phyloP scores from a whole-genome alignment of 2,888 invertebrate genomes.

The Cryptus viduatorius region DNA sequence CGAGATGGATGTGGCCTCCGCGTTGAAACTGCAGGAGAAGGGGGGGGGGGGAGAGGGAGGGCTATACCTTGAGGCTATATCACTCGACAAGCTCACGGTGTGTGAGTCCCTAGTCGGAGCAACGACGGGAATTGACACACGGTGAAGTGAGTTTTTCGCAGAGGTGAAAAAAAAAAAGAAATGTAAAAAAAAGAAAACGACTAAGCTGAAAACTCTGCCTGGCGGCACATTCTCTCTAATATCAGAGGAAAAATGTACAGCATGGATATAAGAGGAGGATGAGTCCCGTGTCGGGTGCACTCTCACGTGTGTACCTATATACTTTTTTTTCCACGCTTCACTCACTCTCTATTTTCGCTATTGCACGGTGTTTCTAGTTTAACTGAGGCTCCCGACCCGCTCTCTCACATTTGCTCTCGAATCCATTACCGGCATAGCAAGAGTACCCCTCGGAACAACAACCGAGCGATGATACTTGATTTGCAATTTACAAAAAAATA shows the following conservation, averaged over 20 bases:
- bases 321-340: slow-evolving; percentile 68
- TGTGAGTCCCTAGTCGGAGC: slow-evolving; percentile 56
- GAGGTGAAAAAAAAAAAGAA: slow-evolving; percentile 16
- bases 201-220: slow-evolving; percentile 47
- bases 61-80: slow-evolving; percentile 48
- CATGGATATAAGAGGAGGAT: slow-evolving; percentile 19
- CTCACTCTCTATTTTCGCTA: slow-evolving; percentile 57
- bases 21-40: slow-evolving; percentile 23
- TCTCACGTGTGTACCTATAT: slow-evolving; percentile 55
- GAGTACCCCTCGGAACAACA: slow-evolving; percentile 43
- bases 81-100: slow-evolving; percentile 49
- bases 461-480: slow-evolving; percentile 34
- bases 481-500: slow-evolving; percentile 16
- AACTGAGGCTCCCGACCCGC: slow-evolving; percentile 11
- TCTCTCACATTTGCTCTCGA: slow-evolving; percentile 33
- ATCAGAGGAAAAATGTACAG: slow-evolving; percentile 16
- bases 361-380: slow-evolving; percentile 18
- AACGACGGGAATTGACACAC: slow-evolving; percentile 54
- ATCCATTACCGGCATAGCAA: slow-evolving; percentile 26
- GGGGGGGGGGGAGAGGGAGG: not conserved
- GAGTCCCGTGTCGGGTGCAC: slow-evolving; percentile 12
- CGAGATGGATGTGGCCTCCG: slow-evolving; percentile 10
- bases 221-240: slow-evolving; percentile 41
- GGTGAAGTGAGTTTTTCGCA: slow-evolving; percentile 55
- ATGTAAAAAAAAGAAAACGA: slow-evolving; percentile 15